These are phyloP conservation scores for Aplocera efformata DNA, from an alignment of 2,888 invertebrate genomes.

Conservation along the genomic window DNA sequence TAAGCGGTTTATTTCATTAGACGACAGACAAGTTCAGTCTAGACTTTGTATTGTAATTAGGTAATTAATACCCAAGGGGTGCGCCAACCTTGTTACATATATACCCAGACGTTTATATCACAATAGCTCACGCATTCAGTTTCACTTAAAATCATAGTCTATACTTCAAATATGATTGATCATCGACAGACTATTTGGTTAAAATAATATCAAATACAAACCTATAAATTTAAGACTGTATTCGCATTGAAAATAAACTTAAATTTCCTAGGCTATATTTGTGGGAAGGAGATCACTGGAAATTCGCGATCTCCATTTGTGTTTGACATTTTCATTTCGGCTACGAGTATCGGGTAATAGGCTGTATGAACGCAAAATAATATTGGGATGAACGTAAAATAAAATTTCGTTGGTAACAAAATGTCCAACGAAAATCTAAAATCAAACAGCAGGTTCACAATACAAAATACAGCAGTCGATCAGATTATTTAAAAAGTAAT, in stretches of 20 bases:
- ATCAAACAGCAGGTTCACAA: no score
- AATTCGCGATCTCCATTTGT: slow-evolving; percentile 30
- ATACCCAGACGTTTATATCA: slow-evolving; percentile 10
- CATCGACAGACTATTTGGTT: no score
- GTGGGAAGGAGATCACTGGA: slow-evolving; percentile 17
- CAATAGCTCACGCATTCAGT: slow-evolving; percentile 15
- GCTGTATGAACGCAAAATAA: slow-evolving; percentile 4
- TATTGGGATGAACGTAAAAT: slow-evolving; percentile 1
- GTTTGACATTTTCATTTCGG: slow-evolving; percentile 45
- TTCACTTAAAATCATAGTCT: no score
- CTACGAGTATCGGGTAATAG: slow-evolving; percentile 33
- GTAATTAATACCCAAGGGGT: slow-evolving; percentile 13
- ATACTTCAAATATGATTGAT: slow-evolving; percentile 2
- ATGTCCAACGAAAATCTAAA: no score
- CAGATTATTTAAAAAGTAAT: no score
- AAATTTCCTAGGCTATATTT: no score
- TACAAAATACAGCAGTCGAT: no score
- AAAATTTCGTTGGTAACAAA: slow-evolving; percentile 35
- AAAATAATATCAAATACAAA: no score
- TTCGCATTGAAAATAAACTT: no score
- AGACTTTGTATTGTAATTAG: slow-evolving; percentile 22
- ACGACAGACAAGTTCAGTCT: slow-evolving; percentile 18
- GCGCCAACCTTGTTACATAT: slow-evolving; percentile 19
- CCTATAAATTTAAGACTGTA: no score
- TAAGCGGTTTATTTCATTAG: slow-evolving; percentile 26